Conservation (phyloP, 2,888 invertebrate species). For the Acrobasis repandana region DNA sequence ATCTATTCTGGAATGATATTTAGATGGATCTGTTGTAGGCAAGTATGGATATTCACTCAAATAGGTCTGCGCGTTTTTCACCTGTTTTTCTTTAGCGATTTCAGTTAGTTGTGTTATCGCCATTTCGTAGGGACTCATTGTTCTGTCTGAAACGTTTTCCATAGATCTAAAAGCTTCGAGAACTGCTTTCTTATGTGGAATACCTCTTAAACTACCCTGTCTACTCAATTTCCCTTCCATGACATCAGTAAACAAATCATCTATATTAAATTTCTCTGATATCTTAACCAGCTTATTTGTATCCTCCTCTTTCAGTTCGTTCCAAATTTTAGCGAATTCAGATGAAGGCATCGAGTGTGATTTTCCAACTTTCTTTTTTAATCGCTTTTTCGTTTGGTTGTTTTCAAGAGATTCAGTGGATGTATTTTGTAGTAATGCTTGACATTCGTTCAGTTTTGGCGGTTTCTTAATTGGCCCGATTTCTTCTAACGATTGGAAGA, state of each 20-base stretch:
- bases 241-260: constrained; percentile 76
- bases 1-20: constrained; percentile 73
- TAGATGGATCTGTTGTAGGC: constrained; percentile 76
- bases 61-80: constrained; percentile 72
- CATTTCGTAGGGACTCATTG: constrained; percentile 69
- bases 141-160: constrained; percentile 68
- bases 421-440: constrained; percentile 57
- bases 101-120: constrained; percentile 61
- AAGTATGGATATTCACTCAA: constrained; percentile 76
- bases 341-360: constrained; percentile 73
- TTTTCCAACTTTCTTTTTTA: constrained; percentile 60
- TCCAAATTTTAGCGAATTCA: constrained; percentile 70
- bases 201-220: constrained; percentile 77
- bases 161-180: constrained; percentile 78
- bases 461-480: constrained; percentile 57
- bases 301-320: constrained; percentile 54
- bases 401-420: constrained; percentile 68
- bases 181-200: constrained; percentile 80
- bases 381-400: constrained; percentile 48
- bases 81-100: constrained; percentile 60
- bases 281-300: constrained; percentile 66
- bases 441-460: constrained; percentile 67
- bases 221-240: constrained; percentile 74
- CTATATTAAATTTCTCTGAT: constrained; percentile 79
- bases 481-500: constrained; percentile 77